Evolutionary conservation across 1,140 invertebrate genomes (phyloP).

Genomic region (Tetramorium alpestre): DNA sequence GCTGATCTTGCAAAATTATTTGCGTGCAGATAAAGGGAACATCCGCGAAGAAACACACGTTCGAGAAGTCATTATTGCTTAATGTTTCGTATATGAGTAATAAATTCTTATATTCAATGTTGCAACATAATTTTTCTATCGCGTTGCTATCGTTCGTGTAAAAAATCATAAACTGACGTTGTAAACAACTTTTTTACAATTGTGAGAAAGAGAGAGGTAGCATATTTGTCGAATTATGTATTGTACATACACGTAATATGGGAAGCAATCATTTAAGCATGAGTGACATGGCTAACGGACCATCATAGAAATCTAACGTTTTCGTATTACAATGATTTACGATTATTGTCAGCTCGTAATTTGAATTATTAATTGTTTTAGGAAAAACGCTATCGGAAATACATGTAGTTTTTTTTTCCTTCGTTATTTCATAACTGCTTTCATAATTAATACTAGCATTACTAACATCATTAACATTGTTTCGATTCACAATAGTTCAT

Average conservation of each 20-base stretch:
- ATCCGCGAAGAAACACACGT: background rate
- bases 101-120: background rate
- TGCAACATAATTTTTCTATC: background rate
- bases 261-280: background rate
- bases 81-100: background rate
- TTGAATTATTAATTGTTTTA: background rate
- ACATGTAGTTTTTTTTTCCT: too few species aligned
- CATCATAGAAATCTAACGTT: background rate
- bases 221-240: background rate
- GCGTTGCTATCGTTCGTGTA: background rate
- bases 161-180: background rate
- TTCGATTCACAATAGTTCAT: background rate
- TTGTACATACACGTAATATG: background rate
- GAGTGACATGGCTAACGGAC: too few species aligned
- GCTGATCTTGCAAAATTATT: conserved; percentile 25
- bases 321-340: background rate
- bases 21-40: background rate
- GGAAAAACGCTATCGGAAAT: background rate
- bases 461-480: background rate
- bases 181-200: background rate
- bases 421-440: background rate
- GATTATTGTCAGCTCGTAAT: background rate
- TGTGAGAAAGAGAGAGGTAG: background rate
- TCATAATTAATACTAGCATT: too few species aligned
- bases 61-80: background rate